Percentiles rank a stretch among this genome's conserved stretches.
Conservation (phyloP, 2,113 vertebrate genomes). For the Athene cunicularia region DNA sequence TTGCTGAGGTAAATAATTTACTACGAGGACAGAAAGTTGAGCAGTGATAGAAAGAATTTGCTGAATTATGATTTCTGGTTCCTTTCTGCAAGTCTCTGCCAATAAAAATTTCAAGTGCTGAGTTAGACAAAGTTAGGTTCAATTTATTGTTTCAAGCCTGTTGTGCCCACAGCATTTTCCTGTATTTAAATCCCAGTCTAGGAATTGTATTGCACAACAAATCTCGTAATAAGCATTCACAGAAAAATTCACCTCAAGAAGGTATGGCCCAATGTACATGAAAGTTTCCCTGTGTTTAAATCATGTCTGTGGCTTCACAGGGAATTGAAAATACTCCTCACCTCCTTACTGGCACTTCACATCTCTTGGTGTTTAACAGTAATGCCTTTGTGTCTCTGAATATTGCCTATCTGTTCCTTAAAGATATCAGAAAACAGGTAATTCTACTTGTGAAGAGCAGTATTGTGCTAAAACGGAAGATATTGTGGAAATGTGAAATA, state of each 20-base stretch:
- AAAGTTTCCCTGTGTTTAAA: not conserved
- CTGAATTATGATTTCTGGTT: conserved; percentile 46
- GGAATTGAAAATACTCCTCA: not conserved
- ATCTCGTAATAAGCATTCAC: not conserved
- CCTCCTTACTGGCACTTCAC: not conserved
- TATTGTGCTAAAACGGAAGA: not conserved
- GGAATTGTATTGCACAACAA: not conserved
- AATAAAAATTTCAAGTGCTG: conserved; percentile 34
- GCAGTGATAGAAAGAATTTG: conserved; percentile 45
- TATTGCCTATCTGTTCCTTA: not conserved
- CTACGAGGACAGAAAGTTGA: not conserved
- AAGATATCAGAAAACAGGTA: not conserved
- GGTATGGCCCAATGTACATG: accelerated
- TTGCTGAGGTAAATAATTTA: conserved; percentile 45
- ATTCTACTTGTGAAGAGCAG: not conserved
- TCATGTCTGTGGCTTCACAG: not conserved
- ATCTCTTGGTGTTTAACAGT: not conserved
- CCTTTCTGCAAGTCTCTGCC: not conserved
- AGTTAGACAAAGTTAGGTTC: conserved; percentile 7
- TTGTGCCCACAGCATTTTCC: conserved; percentile 29
- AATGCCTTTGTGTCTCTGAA: not conserved
- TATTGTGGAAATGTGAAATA: not conserved
- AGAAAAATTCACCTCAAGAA: not conserved
- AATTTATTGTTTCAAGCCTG: conserved; percentile 16
- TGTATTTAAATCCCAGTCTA: not conserved